phyloP scores from a whole-genome alignment of 53 echinoderm and acorn worm genomes.

The Echinometra lucunter region DNA sequence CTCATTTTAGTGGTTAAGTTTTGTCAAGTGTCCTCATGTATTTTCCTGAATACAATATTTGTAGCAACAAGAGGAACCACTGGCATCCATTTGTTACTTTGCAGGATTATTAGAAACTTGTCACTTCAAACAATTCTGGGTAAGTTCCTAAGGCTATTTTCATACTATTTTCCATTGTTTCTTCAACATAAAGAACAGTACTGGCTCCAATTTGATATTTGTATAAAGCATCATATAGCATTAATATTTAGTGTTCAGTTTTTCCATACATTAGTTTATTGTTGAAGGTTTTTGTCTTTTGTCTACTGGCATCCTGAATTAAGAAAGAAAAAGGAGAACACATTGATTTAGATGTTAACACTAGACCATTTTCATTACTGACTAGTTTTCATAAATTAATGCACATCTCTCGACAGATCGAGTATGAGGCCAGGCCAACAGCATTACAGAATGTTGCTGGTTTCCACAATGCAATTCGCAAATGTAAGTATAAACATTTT shows the following conservation, averaged over 20 bases:
- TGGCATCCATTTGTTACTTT: slow-evolving; percentile 83
- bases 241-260: too few relatives aligned
- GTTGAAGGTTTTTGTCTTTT: too few relatives aligned
- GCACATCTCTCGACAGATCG: slow-evolving; percentile 70
- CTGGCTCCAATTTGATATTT: background rate
- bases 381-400: background rate
- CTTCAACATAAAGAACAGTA: background rate
- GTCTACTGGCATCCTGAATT: too few relatives aligned
- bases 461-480: slow-evolving; percentile 92
- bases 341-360: too few relatives aligned
- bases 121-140: slow-evolving; percentile 95
- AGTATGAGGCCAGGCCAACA: slow-evolving; percentile 75
- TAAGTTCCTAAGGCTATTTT: slow-evolving; percentile 59
- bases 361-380: too few relatives aligned
- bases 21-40: background rate
- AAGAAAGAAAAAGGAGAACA: too few relatives aligned
- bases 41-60: slow-evolving; percentile 70
- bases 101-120: slow-evolving; percentile 90
- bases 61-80: slow-evolving; percentile 93
- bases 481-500: slow-evolving; percentile 78
- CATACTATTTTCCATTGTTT: background rate
- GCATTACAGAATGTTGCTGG: slow-evolving; percentile 78
- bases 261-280: too few relatives aligned
- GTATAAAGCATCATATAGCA: too few relatives aligned
- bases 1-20: background rate